Conservation (phyloP, 1,140 invertebrate species). For the Wasmannia auropunctata region DNA sequence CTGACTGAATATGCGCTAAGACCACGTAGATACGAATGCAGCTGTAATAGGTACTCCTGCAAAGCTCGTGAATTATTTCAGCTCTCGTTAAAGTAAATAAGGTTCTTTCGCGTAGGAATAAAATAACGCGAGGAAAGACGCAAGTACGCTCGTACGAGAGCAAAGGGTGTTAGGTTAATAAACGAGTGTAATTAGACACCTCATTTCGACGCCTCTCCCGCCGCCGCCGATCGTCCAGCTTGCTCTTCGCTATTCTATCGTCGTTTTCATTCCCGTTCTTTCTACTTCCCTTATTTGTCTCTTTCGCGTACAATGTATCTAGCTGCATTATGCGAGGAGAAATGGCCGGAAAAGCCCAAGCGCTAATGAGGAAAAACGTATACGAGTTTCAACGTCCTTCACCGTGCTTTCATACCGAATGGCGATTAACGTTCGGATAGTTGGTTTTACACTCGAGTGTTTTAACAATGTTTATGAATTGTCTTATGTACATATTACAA, state of each 20-base stretch:
- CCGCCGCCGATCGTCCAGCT: conserved; percentile 52
- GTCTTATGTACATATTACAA: background rate
- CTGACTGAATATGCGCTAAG: conserved; percentile 8
- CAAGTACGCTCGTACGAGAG: conserved; percentile 13
- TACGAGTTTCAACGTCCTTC: conserved; percentile 8
- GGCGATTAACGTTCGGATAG: conserved; percentile 34
- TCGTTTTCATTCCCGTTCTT: conserved; percentile 59
- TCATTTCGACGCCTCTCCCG: conserved; percentile 62
- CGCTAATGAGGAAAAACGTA: conserved; percentile 64
- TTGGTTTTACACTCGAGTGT: conserved; percentile 15
- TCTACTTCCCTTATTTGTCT: conserved; percentile 54
- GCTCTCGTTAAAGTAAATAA: conserved; percentile 72
- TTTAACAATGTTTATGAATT: conserved; percentile 28
- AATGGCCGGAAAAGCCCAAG: conserved; percentile 49
- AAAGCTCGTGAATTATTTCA: conserved; percentile 59
- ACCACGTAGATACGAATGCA: conserved; percentile 7
- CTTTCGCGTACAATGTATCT: conserved; percentile 61
- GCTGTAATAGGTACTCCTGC: conserved; percentile 31
- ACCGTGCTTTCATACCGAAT: background rate
- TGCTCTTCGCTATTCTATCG: conserved; percentile 52
- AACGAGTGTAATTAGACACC: conserved; percentile 80
- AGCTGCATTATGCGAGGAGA: conserved; percentile 62
- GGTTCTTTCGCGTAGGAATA: conserved; percentile 38
- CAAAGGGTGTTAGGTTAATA: conserved; percentile 69
- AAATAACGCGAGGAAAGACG: conserved; percentile 57